Percentiles rank a stretch among this genome's conserved stretches.
Conservation (phyloP, 1,140 invertebrate genomes). For the Cephus cinctus region DNA sequence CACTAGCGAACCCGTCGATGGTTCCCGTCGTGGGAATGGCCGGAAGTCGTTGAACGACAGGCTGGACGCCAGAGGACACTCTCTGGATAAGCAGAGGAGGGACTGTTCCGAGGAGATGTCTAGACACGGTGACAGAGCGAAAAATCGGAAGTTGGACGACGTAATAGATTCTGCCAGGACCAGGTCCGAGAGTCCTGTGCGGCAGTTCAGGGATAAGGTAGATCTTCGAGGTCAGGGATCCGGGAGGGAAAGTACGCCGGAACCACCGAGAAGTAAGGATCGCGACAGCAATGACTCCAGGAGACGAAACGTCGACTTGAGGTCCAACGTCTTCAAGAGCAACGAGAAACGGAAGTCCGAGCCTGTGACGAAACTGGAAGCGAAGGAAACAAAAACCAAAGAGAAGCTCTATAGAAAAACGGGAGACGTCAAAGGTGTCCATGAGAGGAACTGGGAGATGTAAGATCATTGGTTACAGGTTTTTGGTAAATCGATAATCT, state of each 20-base stretch:
- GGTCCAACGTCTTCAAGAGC: conserved; percentile 4
- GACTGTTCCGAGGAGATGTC: conserved; percentile 20
- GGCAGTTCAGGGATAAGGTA: conserved; percentile 17
- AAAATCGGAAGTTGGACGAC: conserved; percentile 13
- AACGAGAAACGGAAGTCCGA: conserved; percentile 17
- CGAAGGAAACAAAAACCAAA: conserved; percentile 23
- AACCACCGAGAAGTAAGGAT: conserved; percentile 22
- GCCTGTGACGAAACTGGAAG: conserved; percentile 14
- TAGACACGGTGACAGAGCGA: conserved; percentile 4
- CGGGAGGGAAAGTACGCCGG: conserved; percentile 61
- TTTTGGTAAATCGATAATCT: background rate
- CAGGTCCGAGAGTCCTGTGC: conserved; percentile 26
- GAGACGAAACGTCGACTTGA: conserved; percentile 19
- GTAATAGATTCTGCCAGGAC: conserved; percentile 15
- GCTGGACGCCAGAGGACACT: conserved; percentile 22
- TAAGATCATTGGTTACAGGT: conserved; percentile 14
- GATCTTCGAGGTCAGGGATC: conserved; percentile 56
- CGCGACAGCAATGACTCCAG: conserved; percentile 28
- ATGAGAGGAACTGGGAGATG: conserved; percentile 33
- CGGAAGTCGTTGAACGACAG: conserved; percentile 26
- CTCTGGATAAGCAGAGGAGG: conserved; percentile 22
- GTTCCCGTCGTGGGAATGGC: conserved; percentile 4
- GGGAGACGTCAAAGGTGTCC: conserved; percentile 20
- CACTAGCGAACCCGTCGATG: background rate
- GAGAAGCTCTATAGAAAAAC: conserved; percentile 23